Conservation (phyloP, 2,888 invertebrate species). For the Lasioglossum figueresi region DNA sequence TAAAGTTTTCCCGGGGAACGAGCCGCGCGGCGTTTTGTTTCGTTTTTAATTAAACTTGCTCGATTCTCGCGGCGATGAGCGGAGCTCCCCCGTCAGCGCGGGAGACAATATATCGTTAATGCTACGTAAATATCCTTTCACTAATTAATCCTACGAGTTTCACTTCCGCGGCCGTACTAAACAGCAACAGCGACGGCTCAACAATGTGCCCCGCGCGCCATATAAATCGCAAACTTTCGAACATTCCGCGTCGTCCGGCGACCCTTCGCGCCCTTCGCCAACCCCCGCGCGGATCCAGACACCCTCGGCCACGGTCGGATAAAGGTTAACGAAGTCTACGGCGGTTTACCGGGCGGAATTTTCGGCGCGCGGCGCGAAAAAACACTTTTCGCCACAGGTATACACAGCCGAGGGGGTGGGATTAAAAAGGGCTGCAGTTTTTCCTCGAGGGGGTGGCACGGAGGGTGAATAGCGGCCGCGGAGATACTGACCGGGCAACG, state of each 20-base stretch:
- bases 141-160: conserved; percentile 56
- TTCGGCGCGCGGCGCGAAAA: conserved; percentile 52
- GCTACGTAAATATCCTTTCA: conserved; percentile 46
- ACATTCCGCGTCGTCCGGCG: conserved; percentile 44
- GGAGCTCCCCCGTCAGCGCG: not conserved
- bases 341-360: conserved; percentile 54
- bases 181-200: conserved; percentile 23
- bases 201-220: conserved; percentile 50
- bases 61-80: not conserved
- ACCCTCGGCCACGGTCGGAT: conserved; percentile 12
- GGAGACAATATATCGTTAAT: conserved; percentile 47
- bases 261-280: not conserved
- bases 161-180: conserved; percentile 29
- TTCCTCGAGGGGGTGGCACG: conserved; percentile 27
- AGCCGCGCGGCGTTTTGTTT: not conserved
- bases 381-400: conserved; percentile 56
- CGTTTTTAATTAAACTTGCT: conserved; percentile 32
- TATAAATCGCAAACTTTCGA: conserved; percentile 56
- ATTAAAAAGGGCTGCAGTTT: conserved; percentile 63
- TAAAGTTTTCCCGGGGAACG: not conserved
- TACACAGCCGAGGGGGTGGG: conserved; percentile 35
- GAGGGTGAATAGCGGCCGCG: not conserved
- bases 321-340: conserved; percentile 60
- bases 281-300: conserved; percentile 5
- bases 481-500: conserved; percentile 54